Conservation (phyloP, 2,797 vertebrate species). For the Tympanoctomys barrerae region DNA sequence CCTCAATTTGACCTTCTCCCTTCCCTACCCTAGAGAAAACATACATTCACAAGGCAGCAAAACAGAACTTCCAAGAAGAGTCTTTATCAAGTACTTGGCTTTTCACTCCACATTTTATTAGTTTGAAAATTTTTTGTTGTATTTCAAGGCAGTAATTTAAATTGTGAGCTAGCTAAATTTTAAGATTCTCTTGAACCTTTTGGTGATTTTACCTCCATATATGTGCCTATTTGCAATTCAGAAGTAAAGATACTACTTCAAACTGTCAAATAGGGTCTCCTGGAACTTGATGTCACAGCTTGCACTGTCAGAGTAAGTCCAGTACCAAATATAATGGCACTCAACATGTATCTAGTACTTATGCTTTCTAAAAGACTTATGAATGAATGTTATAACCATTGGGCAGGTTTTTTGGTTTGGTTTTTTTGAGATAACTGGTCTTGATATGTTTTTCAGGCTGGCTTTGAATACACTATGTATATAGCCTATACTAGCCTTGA, state of each 20-base stretch:
- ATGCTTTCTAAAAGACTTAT: background rate
- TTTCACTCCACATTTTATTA: background rate
- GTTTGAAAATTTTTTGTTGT: constrained; percentile 27
- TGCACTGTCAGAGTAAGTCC: background rate
- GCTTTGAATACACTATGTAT: background rate
- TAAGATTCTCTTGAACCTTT: constrained; percentile 43
- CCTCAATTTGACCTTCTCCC: background rate
- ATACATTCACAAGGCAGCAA: background rate
- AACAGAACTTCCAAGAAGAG: background rate
- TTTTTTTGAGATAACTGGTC: background rate
- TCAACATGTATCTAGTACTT: background rate
- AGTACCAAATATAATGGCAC: background rate
- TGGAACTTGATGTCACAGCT: constrained; percentile 28
- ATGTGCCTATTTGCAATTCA: background rate
- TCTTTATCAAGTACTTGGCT: background rate
- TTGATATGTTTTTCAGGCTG: background rate
- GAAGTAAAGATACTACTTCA: background rate
- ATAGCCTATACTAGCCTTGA: background rate
- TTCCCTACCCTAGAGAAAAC: background rate
- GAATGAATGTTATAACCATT: background rate
- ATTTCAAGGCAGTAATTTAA: constrained; percentile 26
- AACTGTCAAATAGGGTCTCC: background rate
- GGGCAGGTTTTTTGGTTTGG: background rate
- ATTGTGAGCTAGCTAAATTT: background rate
- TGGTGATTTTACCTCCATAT: background rate